Conservation (phyloP, 2,888 invertebrate species). For the Brenthis ino region DNA sequence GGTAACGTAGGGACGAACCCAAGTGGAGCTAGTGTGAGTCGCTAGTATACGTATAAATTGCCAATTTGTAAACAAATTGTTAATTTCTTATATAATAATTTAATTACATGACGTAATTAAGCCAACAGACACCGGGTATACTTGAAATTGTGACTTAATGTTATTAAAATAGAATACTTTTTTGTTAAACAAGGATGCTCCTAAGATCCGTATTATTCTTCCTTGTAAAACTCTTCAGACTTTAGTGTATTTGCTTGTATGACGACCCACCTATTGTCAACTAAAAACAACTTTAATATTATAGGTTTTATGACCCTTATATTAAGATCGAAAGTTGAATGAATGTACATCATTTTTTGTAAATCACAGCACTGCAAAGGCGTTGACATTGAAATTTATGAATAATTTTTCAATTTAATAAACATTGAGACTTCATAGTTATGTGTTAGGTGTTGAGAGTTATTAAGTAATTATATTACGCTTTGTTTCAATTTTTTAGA, state of each 20-base stretch:
- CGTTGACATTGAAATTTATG: constrained; percentile 46
- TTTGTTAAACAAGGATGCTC: constrained; percentile 33
- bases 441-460: constrained; percentile 27
- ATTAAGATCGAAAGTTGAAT: constrained; percentile 36
- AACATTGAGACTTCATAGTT: constrained; percentile 26
- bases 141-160: neutral
- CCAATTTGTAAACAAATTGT: neutral
- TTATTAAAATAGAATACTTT: constrained; percentile 27
- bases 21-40: too few relatives aligned
- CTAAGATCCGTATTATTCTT: constrained; percentile 42
- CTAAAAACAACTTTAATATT: constrained; percentile 25
- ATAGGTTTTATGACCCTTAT: constrained; percentile 17
- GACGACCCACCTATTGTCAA: constrained; percentile 22
- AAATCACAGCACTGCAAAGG: constrained; percentile 32
- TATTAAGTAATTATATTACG: constrained; percentile 27
- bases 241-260: constrained; percentile 42
- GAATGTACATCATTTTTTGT: constrained; percentile 15
- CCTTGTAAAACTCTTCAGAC: constrained; percentile 39
- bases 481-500: constrained; percentile 23
- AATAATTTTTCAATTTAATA: constrained; percentile 44
- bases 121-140: neutral
- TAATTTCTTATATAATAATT: neutral
- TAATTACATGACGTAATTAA: constrained; percentile 1
- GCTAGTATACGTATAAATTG: neutral
- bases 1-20: too few relatives aligned